Conservation (phyloP, 2,113 vertebrate species). For the Haemorhous mexicanus region DNA sequence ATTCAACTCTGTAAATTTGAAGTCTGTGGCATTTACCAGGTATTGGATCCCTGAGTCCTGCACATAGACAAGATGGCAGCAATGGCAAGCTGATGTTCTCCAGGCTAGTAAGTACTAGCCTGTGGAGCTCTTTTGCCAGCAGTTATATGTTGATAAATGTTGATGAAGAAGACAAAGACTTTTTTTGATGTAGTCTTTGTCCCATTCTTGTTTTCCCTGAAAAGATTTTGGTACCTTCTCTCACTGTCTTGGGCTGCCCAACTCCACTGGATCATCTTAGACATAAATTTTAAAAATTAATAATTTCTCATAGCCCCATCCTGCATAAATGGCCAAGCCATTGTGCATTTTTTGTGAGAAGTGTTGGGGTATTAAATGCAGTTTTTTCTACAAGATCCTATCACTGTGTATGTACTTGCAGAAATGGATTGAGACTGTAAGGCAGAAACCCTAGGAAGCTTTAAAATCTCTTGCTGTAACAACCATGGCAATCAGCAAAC, state of each 20-base stretch:
- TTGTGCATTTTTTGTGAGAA: background rate
- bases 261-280: background rate
- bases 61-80: background rate
- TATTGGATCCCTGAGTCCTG: background rate
- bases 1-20: background rate
- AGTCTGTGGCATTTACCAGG: background rate
- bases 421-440: background rate
- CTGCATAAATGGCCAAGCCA: background rate
- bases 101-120: background rate
- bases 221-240: background rate
- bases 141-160: background rate
- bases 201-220: background rate
- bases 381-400: background rate
- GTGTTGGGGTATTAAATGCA: rapidly evolving
- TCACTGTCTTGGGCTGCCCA: background rate
- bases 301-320: background rate
- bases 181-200: background rate
- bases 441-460: background rate
- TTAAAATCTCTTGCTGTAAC: background rate
- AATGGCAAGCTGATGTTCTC: background rate
- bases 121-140: background rate
- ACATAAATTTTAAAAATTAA: background rate
- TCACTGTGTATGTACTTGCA: background rate
- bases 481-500: background rate
- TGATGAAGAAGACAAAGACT: background rate